Percentiles rank a stretch among this genome's conserved stretches.
Evolutionary conservation across 2,113 vertebrate genomes (phyloP).

Genomic region (Neomonachus schauinslandi): DNA sequence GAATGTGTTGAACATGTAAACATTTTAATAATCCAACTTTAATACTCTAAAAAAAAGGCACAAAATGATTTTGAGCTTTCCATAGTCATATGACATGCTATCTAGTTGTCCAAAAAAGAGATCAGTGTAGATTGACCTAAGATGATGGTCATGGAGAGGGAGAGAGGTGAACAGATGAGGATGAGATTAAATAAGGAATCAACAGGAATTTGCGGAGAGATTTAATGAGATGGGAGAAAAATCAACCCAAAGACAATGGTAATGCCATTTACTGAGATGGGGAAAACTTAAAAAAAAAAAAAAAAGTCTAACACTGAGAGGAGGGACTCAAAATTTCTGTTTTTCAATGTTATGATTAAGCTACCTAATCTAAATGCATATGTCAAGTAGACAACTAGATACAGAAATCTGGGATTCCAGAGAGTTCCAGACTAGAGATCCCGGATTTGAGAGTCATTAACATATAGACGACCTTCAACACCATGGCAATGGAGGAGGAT

Average conservation of each 20-base stretch:
- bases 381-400: background rate
- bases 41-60: background rate
- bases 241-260: background rate
- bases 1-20: background rate
- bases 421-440: background rate
- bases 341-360: background rate
- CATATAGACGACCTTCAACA: background rate
- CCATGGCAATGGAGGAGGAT: background rate
- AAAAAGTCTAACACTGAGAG: background rate
- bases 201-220: background rate
- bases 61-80: background rate
- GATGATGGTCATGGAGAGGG: background rate
- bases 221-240: background rate
- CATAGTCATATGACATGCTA: background rate
- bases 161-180: background rate
- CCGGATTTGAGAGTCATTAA: background rate
- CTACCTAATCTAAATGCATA: background rate
- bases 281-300: background rate
- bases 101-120: background rate
- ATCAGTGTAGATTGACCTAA: background rate
- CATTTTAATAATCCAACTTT: background rate
- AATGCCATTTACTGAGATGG: background rate
- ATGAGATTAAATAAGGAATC: background rate
- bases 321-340: background rate
- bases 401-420: background rate